Base-by-base conservation (phyloP, 2,888 invertebrate species). In the Arge pagana region DNA sequence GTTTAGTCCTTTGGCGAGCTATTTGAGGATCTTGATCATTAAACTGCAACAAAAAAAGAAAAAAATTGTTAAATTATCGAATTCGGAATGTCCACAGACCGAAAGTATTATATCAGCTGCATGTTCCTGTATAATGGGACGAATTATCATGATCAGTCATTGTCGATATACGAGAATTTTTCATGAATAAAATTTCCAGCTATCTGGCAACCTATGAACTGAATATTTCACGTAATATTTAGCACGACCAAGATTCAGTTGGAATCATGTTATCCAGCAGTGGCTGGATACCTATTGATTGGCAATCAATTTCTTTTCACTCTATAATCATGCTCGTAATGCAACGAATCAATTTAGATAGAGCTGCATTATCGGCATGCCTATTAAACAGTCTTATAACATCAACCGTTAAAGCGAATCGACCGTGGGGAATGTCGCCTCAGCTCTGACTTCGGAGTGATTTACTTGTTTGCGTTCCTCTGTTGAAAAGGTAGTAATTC, bases 11-110 rank as follows among this genome's bases (percentile, higher is more conserved):
- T 28, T 19, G 35, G 23, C 18, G 43, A 51, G 62, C 65, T 74
- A 73, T 73, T 72, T 74, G 68, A 73, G 68, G 65, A 65, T 64
- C 53, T 61, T 67, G 55, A 63, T 65, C 64, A 64, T 66, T 67
- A 63, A 54, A 62, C 68, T 74, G 66, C 10, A 72, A 73, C 53
- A 64, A n/a, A 56, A 39, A 54, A 39, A 43, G n/a, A 35, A 19
- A 19, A 43, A 26, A 50, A 10, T 26, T 26, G 10, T 26, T 26
- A 10, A 10, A 26, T n/a, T 26, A 10, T 26, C 28, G 2, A 26
- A n/a, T n/a, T n/a, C n/a, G n/a, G n/a, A n/a, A n/a, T n/a, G n/a
- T n/a, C n/a, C n/a, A n/a, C n/a, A n/a, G n/a, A n/a, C n/a, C n/a
- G n/a, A n/a, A n/a, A n/a, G n/a, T n/a, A n/a, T n/a, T n/a, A n/a